A percentile compares a stretch with the other conserved stretches of the same genome.
phyloP scores from a whole-genome alignment of 2,113 vertebrate genomes.

The Scolopax mira region DNA sequence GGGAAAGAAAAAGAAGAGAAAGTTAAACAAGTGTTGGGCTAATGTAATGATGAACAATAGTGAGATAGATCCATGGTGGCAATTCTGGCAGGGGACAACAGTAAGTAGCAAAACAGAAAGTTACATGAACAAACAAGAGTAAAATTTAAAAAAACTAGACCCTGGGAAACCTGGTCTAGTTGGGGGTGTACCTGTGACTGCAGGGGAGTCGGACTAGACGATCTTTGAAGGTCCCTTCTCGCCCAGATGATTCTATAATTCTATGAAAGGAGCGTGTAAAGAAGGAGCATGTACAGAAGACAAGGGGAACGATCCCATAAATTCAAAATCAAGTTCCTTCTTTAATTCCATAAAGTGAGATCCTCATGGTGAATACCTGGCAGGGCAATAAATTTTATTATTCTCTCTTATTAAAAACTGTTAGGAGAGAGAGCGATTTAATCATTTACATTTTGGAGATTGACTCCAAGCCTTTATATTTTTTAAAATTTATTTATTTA shows the following conservation, averaged over 20 bases:
- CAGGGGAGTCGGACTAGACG: too few relatives aligned
- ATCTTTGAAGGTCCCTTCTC: too few relatives aligned
- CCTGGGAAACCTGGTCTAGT: too few relatives aligned
- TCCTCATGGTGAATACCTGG: slow-evolving; percentile 33
- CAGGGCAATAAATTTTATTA: slow-evolving; percentile 23
- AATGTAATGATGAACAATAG: slow-evolving; percentile 15
- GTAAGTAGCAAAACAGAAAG: neutral
- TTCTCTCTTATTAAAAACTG: slow-evolving; percentile 48
- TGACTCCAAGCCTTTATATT: neutral
- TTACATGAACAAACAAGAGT: neutral
- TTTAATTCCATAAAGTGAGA: slow-evolving; percentile 31
- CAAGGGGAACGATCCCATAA: slow-evolving; percentile 7
- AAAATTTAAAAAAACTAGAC: too few relatives aligned
- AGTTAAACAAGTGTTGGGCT: neutral
- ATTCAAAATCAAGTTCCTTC: slow-evolving; percentile 64
- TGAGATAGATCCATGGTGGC: neutral
- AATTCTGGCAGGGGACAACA: neutral
- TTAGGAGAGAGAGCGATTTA: slow-evolving; percentile 5
- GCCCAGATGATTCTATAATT: too few relatives aligned
- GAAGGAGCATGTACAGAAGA: neutral
- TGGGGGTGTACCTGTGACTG: too few relatives aligned
- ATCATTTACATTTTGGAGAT: neutral
- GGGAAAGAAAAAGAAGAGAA: neutral
- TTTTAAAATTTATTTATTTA: neutral
- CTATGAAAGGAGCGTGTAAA: too few relatives aligned